Conservation (phyloP, 2,113 vertebrate genomes). For the Sterrhoptilus dennistouni region DNA sequence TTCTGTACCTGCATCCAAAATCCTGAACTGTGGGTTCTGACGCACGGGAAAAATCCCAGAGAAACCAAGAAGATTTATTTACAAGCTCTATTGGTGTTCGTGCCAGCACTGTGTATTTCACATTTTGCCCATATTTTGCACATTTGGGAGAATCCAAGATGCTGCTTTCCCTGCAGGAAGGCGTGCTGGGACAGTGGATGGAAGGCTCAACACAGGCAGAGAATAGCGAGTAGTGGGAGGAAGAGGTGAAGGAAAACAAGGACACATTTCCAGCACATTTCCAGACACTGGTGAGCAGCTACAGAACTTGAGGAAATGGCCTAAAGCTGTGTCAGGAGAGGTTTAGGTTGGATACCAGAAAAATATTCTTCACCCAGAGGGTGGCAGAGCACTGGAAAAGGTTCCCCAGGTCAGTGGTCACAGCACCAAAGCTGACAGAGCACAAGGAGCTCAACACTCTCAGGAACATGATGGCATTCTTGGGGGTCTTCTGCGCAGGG, state of each 20-base stretch:
- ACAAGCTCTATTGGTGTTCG: rapidly evolving
- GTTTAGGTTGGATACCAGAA: neutral
- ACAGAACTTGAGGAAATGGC: neutral
- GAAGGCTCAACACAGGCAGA: neutral
- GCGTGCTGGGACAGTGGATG: neutral
- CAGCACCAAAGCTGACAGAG: neutral
- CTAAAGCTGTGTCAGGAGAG: neutral
- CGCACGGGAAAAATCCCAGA: rapidly evolving
- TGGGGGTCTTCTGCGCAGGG: neutral
- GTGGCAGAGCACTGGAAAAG: neutral
- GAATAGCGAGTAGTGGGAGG: rapidly evolving
- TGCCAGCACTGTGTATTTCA: neutral
- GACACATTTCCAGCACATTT: rapidly evolving
- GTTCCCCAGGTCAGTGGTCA: neutral
- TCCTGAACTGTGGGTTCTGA: neutral
- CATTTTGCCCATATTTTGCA: neutral
- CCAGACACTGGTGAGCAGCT: neutral
- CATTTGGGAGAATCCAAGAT: neutral
- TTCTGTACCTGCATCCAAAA: neutral
- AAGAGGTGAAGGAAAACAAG: neutral
- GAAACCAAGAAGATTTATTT: neutral
- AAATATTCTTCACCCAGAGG: neutral
- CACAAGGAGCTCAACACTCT: neutral
- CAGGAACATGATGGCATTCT: neutral
- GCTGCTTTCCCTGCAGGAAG: neutral